phyloP scores from a whole-genome alignment of 2,797 vertebrate genomes.

The Gila robusta region DNA sequence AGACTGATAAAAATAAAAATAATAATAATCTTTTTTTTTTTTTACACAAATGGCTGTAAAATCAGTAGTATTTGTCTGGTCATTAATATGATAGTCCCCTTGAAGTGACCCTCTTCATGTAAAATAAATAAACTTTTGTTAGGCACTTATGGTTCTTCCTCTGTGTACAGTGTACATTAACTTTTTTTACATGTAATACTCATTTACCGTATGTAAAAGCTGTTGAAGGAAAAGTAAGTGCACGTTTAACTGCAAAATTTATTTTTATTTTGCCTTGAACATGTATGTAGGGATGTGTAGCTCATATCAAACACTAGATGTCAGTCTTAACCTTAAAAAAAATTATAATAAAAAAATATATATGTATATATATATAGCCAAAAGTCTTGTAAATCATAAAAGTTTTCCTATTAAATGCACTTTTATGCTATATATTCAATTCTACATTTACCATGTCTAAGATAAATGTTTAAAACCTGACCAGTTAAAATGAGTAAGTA shows the following conservation, averaged over 20 bases:
- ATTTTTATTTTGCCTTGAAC: background rate
- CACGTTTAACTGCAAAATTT: background rate
- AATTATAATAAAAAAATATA: no score
- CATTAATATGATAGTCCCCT: background rate
- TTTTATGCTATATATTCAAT: background rate
- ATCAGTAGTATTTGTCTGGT: background rate
- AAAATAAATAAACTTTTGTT: background rate
- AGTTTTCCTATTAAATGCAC: background rate
- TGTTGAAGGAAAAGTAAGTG: background rate
- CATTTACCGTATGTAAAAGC: background rate
- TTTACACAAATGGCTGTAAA: background rate
- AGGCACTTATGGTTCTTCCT: background rate
- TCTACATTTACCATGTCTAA: background rate
- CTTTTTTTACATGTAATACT: background rate
- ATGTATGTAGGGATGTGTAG: background rate
- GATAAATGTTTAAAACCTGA: background rate
- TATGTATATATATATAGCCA: no score
- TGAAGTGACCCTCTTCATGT: background rate
- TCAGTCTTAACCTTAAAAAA: constrained; percentile 6
- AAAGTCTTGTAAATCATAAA: background rate
- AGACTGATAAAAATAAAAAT: background rate
- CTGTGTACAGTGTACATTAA: background rate
- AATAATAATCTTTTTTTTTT: background rate
- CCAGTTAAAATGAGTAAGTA: background rate
- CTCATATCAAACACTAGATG: constrained; percentile 33